Evolutionary conservation across 2,797 vertebrate species (phyloP), one percentile per base, ranked within the genome.

Genomic region (Craterocephalus amniculus): DNA sequence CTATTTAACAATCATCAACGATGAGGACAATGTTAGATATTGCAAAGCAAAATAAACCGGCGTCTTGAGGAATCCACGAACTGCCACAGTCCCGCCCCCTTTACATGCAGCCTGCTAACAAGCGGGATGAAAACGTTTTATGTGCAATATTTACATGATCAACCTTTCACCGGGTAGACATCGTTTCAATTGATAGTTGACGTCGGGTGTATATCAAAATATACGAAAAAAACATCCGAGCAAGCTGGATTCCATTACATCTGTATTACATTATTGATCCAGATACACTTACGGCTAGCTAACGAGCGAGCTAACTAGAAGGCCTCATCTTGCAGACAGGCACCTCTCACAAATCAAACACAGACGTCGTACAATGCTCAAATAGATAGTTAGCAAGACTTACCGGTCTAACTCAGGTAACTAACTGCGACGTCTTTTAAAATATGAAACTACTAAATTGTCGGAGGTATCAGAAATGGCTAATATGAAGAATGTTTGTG

Each of bases 31-130:
- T 9, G 11, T 24, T 2, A 40, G 22, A 2, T 55, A 20, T 35
- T 32, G 14, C 13, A 13, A 4, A 9, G 57, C 60, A 82, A 81
- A 59, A 75, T 6, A 72, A 81, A 38, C 66, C 22, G 36, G 56
- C 63, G 51, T 55, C 67, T 70, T 64, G 6, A 63, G 49, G 29
- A 75, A 80, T 29, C 58, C 58, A 49, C 60, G 24, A 76, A 74
- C 76, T 70, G 38, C 34, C n/a, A 3, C 74, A 74, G 92, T 87
- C 91, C 94, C 91, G 91, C 93, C 93, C 93, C 93, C 94, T 83
- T 92, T 86, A 79, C 90, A 89, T 92, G 88, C 84, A 83, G 82
- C 60, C 43, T 64, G 80, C 80, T 83, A 87, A 79, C 83, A 65
- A 82, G 34, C 78, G 27, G 67, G 32, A 12, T 40, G 7, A 49